Evolutionary conservation across 2,113 vertebrate genomes (phyloP).

Genomic region (Atrichornis clamosus): DNA sequence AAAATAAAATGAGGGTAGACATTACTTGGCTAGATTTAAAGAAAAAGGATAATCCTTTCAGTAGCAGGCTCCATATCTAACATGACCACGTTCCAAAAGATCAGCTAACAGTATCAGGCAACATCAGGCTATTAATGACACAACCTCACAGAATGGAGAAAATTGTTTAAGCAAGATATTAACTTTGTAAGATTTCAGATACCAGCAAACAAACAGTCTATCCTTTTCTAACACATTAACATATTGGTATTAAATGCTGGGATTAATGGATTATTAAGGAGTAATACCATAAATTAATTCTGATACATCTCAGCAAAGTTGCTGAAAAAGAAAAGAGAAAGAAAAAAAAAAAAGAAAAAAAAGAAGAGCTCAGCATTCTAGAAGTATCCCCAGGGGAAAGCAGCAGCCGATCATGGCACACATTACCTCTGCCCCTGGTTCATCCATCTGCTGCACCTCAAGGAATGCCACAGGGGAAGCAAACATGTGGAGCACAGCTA

Average conservation of each 20-base stretch:
- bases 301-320: conserved; percentile 6
- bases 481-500: conserved; percentile 54
- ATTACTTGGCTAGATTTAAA: not conserved
- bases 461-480: conserved; percentile 56
- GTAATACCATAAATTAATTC: conserved; percentile 5
- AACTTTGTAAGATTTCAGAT: not conserved
- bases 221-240: not conserved
- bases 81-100: not conserved
- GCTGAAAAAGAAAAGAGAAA: not conserved
- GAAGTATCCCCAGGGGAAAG: conserved; percentile 4
- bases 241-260: not conserved
- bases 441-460: conserved; percentile 71
- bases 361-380: conserved; percentile 37
- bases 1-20: not conserved
- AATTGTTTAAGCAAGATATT: not conserved
- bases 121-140: not conserved
- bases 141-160: not conserved
- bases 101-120: not conserved
- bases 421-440: conserved; percentile 68
- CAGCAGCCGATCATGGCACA: conserved; percentile 54
- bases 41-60: not conserved
- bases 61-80: not conserved
- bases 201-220: not conserved
- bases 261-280: conserved; percentile 14
- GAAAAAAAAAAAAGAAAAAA: not conserved